A percentile compares a stretch with the other conserved stretches of the same genome.
These are phyloP conservation scores for Drosophila obscura DNA, from an alignment of 1,140 invertebrate species.

Conservation along the genomic window DNA sequence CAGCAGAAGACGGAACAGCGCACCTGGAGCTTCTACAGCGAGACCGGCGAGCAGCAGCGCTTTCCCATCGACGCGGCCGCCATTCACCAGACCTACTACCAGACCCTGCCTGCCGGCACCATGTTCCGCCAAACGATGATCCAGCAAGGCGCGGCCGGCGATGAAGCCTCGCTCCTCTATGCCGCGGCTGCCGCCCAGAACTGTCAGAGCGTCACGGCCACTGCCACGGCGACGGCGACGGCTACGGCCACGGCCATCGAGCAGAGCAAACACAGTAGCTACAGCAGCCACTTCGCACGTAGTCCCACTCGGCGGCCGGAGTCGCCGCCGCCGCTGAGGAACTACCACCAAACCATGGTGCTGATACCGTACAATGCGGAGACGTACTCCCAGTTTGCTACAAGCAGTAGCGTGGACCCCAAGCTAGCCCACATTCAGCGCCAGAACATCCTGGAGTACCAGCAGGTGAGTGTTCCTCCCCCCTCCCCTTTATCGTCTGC, in stretches of 20 bases:
- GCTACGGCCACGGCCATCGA: slow-evolving; percentile 66
- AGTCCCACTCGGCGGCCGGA: slow-evolving; percentile 85
- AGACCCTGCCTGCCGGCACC: slow-evolving; percentile 83
- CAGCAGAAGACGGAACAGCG: slow-evolving; percentile 81
- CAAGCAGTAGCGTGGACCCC: slow-evolving; percentile 72
- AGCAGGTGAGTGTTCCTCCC: slow-evolving; percentile 66
- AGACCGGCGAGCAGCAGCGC: slow-evolving; percentile 71
- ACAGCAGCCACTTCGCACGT: slow-evolving; percentile 77
- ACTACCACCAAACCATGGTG: slow-evolving; percentile 89
- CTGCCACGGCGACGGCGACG: slow-evolving; percentile 53
- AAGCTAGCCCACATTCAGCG: slow-evolving; percentile 77
- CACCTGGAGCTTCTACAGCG: slow-evolving; percentile 81
- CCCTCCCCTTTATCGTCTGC: background rate
- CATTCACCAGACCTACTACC: slow-evolving; percentile 84
- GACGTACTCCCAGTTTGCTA: slow-evolving; percentile 82
- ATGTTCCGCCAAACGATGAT: slow-evolving; percentile 84
- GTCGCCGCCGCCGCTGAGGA: slow-evolving; percentile 87
- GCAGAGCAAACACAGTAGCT: slow-evolving; percentile 80
- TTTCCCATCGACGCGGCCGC: slow-evolving; percentile 72
- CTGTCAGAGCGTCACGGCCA: slow-evolving; percentile 73
- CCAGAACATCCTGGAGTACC: slow-evolving; percentile 83
- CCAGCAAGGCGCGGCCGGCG: slow-evolving; percentile 58
- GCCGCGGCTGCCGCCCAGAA: slow-evolving; percentile 73
- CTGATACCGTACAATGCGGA: slow-evolving; percentile 89
- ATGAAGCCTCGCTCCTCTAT: slow-evolving; percentile 74